Evolutionary conservation across 2,888 invertebrate species (phyloP).

Genomic region (Phorcus lineatus): DNA sequence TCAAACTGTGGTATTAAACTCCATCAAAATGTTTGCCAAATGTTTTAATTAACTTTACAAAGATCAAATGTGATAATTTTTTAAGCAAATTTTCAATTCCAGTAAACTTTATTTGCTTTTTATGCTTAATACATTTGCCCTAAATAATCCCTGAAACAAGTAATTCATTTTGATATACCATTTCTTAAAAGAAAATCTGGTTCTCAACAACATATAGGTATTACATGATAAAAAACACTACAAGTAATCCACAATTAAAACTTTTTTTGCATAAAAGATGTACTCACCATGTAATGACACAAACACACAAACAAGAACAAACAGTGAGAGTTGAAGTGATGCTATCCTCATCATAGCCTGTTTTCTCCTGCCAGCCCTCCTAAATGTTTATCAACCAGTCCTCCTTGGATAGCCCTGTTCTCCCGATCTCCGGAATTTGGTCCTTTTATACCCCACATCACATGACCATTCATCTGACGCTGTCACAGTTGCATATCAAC

Average conservation of each 20-base stretch:
- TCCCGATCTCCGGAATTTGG: neutral
- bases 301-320: conserved; percentile 5
- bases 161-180: no score
- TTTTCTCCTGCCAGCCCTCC: neutral
- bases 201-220: no score
- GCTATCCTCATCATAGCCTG: conserved; percentile 23
- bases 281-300: conserved; percentile 1
- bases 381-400: neutral
- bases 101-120: no score
- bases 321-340: conserved; percentile 1
- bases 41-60: no score
- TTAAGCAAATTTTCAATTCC: no score
- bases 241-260: neutral
- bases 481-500: neutral
- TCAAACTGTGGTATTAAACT: no score
- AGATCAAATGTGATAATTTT: no score
- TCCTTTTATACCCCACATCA: neutral
- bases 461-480: neutral
- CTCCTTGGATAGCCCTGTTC: conserved; percentile 8
- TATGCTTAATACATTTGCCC: no score
- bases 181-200: no score
- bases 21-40: no score
- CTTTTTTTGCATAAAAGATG: neutral
- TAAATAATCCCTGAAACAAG: no score
- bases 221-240: no score